Evolutionary conservation across 2,888 invertebrate genomes (phyloP).

Genomic region (Gnatocerus cornutus): DNA sequence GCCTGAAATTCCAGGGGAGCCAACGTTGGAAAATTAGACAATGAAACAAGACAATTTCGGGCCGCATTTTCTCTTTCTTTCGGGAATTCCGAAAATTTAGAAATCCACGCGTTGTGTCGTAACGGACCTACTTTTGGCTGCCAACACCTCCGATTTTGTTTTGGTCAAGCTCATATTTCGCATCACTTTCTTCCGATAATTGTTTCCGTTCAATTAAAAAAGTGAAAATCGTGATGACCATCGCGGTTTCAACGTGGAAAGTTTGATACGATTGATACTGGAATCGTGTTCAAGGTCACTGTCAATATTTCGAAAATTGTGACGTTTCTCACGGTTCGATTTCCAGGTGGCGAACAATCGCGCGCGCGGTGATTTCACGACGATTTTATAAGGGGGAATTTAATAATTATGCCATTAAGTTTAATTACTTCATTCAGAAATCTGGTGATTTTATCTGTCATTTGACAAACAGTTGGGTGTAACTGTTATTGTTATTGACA

Average conservation of each 20-base stretch:
- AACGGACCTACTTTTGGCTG: background rate
- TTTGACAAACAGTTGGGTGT: too few species aligned
- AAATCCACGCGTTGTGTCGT: background rate
- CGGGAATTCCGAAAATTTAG: background rate
- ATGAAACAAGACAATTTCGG: too few species aligned
- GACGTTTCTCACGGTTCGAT: constrained; percentile 37
- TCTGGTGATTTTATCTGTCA: background rate
- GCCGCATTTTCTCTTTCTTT: constrained; percentile 3
- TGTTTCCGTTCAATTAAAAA: constrained; percentile 45
- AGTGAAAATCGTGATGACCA: constrained; percentile 33
- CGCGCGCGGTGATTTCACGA: constrained; percentile 12
- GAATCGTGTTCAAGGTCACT: constrained; percentile 31
- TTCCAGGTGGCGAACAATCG: constrained; percentile 20
- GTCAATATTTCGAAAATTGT: constrained; percentile 27
- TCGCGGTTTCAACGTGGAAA: constrained; percentile 29
- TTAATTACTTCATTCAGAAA: constrained; percentile 11
- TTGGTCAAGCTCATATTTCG: constrained; percentile 6
- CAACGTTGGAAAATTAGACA: too few species aligned
- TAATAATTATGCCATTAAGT: background rate
- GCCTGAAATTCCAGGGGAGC: constrained; percentile 1
- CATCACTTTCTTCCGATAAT: constrained; percentile 39
- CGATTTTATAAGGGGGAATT: constrained; percentile 6
- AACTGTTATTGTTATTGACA: too few species aligned
- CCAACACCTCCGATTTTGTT: background rate
- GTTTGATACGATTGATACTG: constrained; percentile 29